Percentiles rank a stretch among this genome's conserved stretches.
Evolutionary conservation across 2,113 vertebrate species (phyloP).

Genomic region (Brevimyrus niger): DNA sequence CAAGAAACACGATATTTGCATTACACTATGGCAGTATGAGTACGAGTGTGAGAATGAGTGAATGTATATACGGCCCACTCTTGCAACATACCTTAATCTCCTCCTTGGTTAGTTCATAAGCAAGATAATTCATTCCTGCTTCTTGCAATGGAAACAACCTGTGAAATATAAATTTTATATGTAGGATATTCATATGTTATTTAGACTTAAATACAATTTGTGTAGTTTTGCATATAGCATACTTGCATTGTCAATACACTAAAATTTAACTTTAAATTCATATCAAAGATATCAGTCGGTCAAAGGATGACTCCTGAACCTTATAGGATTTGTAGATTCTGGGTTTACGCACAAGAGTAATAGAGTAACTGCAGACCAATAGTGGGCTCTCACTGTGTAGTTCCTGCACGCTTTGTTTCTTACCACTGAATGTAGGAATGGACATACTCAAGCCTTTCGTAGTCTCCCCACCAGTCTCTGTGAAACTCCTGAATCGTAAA

Average conservation of each 20-base stretch:
- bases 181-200: neutral
- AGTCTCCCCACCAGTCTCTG: conserved; percentile 54
- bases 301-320: neutral
- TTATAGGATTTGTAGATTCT: neutral
- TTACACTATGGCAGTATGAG: neutral
- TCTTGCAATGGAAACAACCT: conserved; percentile 91
- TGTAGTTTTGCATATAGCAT: neutral
- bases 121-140: conserved; percentile 69
- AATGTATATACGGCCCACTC: neutral
- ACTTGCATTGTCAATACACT: neutral
- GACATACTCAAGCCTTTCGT: conserved; percentile 63
- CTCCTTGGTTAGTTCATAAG: conserved; percentile 57
- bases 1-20: neutral
- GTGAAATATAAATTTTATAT: neutral
- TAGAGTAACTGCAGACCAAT: neutral
- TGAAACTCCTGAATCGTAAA: conserved; percentile 62
- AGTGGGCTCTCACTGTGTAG: neutral
- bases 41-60: too few species aligned
- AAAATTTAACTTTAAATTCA: neutral
- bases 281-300: neutral
- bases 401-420: conserved; percentile 26
- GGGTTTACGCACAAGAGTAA: neutral
- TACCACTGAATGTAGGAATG: conserved; percentile 92
- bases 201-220: neutral
- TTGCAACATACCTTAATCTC: conserved; percentile 70